Percentiles rank a stretch among this genome's conserved stretches.
Conservation (phyloP, 2,888 invertebrate genomes). For the Acronicta aceris region DNA sequence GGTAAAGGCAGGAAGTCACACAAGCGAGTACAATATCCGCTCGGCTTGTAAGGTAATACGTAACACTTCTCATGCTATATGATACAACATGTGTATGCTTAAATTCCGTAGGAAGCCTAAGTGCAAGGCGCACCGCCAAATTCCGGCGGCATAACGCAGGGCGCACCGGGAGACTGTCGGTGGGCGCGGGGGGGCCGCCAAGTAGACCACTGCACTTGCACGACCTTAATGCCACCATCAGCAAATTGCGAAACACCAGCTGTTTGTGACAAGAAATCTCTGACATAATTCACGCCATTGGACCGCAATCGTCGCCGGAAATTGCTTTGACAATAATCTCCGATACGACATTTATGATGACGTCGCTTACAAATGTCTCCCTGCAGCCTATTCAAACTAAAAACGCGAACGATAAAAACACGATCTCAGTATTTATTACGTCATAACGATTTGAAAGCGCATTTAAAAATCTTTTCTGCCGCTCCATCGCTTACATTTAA, state of each 20-base stretch:
- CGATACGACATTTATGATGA: conserved; percentile 61
- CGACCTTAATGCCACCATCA: conserved; percentile 87
- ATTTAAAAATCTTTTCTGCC: conserved; percentile 62
- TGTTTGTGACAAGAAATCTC: conserved; percentile 84
- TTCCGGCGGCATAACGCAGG: conserved; percentile 82
- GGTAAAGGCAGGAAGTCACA: conserved; percentile 34
- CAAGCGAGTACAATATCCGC: conserved; percentile 50
- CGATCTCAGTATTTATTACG: conserved; percentile 61
- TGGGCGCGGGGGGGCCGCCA: conserved; percentile 56
- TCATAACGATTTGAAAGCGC: conserved; percentile 64
- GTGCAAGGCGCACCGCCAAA: conserved; percentile 85
- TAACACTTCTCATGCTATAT: conserved; percentile 60
- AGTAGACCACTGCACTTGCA: conserved; percentile 79
- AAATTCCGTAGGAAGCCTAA: conserved; percentile 73
- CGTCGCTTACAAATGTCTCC: conserved; percentile 39
- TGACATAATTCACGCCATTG: conserved; percentile 81
- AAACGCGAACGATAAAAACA: conserved; percentile 50
- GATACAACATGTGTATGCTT: conserved; percentile 62
- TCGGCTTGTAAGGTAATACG: conserved; percentile 63
- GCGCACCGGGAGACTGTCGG: conserved; percentile 58
- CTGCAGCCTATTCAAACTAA: conserved; percentile 41
- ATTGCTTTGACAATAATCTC: conserved; percentile 74
- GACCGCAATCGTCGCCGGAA: conserved; percentile 73
- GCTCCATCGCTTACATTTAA: conserved; percentile 63
- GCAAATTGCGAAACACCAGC: conserved; percentile 88